phyloP scores from a whole-genome alignment of 2,888 invertebrate genomes.

The Poecilobothrus nobilitatus region DNA sequence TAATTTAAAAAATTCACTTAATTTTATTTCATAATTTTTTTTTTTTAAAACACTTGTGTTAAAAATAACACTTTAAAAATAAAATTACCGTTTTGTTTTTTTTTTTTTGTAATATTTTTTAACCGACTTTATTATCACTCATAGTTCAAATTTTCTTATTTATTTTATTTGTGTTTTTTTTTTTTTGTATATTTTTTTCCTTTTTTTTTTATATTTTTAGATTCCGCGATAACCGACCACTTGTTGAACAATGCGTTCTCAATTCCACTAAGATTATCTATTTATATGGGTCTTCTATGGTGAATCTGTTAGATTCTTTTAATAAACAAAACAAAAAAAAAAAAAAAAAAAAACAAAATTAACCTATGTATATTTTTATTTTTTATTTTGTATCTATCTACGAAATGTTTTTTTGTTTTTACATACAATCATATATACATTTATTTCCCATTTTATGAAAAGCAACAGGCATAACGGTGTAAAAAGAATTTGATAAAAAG shows the following conservation, averaged over 20 bases:
- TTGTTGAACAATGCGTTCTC: constrained; percentile 43
- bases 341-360: no score
- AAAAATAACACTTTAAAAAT: no score
- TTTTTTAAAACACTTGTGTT: no score
- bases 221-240: constrained; percentile 27
- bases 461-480: not conserved
- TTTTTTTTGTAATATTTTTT: no score
- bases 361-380: no score
- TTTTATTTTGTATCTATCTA: not conserved
- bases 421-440: not conserved
- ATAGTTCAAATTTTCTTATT: not conserved
- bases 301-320: not conserved
- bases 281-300: constrained; percentile 32
- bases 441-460: not conserved
- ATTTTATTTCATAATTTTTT: no score
- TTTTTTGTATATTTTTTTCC: not conserved
- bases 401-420: no score
- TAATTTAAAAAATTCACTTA: no score
- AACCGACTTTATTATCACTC: no score
- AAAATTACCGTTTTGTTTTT: no score
- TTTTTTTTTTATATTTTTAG: not conserved
- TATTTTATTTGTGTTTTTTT: not conserved
- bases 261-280: constrained; percentile 30
- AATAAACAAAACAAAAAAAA: no score
- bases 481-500: not conserved